phyloP scores from a whole-genome alignment of 2,113 vertebrate species.

The Spea bombifrons region DNA sequence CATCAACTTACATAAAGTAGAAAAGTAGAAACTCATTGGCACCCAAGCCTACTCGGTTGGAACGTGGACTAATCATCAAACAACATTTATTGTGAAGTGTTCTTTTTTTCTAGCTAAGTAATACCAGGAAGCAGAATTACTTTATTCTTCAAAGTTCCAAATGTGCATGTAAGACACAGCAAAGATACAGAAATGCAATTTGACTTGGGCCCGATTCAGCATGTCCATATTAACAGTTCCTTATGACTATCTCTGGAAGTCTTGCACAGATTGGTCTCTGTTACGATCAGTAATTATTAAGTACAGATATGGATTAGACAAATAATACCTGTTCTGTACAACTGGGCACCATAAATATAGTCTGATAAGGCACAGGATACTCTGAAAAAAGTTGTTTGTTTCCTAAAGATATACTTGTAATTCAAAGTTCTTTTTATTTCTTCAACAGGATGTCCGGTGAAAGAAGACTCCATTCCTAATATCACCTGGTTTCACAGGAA shows the following conservation, averaged over 20 bases:
- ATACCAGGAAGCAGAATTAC: no score
- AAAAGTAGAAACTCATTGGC: no score
- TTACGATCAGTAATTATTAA: neutral
- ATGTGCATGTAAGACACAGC: neutral
- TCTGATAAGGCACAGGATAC: neutral
- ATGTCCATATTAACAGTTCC: neutral
- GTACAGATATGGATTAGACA: neutral
- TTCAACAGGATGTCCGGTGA: slow-evolving; percentile 68
- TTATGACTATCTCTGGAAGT: neutral
- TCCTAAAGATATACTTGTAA: neutral
- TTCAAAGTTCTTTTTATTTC: neutral
- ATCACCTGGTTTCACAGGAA: slow-evolving; percentile 71
- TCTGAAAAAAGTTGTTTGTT: neutral
- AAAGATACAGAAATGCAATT: neutral
- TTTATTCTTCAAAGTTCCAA: neutral
- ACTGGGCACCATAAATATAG: neutral
- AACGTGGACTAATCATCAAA: no score
- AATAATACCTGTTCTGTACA: no score
- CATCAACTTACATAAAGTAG: no score
- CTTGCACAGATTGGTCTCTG: neutral
- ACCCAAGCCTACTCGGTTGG: no score
- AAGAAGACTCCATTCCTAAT: slow-evolving; percentile 64
- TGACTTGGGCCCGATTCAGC: neutral
- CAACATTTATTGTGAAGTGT: no score
- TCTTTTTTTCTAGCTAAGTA: no score